Conservation (phyloP, 2,113 vertebrate species). For the Calcarius ornatus region DNA sequence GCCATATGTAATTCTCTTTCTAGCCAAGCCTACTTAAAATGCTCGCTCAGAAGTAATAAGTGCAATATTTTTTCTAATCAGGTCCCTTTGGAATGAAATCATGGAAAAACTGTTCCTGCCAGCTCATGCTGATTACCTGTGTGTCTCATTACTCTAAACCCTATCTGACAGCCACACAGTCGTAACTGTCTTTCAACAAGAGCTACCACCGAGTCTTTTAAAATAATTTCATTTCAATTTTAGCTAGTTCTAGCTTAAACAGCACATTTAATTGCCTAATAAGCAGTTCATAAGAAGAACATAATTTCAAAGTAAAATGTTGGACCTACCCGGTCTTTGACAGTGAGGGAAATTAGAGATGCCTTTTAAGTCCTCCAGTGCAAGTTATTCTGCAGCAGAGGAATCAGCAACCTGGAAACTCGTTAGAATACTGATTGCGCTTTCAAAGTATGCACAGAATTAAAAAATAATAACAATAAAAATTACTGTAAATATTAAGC, state of each 20-base stretch:
- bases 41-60: slow-evolving; percentile 35
- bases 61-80: slow-evolving; percentile 28
- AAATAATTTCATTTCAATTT: slow-evolving; percentile 59
- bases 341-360: slow-evolving; percentile 45
- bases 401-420: slow-evolving; percentile 24
- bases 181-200: slow-evolving; percentile 48
- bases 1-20: slow-evolving; percentile 22
- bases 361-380: slow-evolving; percentile 40
- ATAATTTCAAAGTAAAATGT: slow-evolving; percentile 65
- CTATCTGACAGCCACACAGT: slow-evolving; percentile 5
- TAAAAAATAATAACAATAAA: background rate
- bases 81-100: slow-evolving; percentile 36
- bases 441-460: background rate
- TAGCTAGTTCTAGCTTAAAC: slow-evolving; percentile 46
- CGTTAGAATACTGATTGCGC: background rate
- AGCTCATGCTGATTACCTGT: slow-evolving; percentile 28
- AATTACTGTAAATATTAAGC: background rate
- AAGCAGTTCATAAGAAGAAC: slow-evolving; percentile 62
- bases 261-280: slow-evolving; percentile 62
- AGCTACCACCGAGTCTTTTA: slow-evolving; percentile 46
- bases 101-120: slow-evolving; percentile 21
- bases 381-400: slow-evolving; percentile 2
- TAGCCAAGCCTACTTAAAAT: slow-evolving; percentile 42
- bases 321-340: slow-evolving; percentile 45
- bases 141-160: slow-evolving; percentile 51